Evolutionary conservation across 2,797 vertebrate genomes (phyloP), one percentile per base, ranked within the genome.

Genomic region (Chloroceryle amazona): DNA sequence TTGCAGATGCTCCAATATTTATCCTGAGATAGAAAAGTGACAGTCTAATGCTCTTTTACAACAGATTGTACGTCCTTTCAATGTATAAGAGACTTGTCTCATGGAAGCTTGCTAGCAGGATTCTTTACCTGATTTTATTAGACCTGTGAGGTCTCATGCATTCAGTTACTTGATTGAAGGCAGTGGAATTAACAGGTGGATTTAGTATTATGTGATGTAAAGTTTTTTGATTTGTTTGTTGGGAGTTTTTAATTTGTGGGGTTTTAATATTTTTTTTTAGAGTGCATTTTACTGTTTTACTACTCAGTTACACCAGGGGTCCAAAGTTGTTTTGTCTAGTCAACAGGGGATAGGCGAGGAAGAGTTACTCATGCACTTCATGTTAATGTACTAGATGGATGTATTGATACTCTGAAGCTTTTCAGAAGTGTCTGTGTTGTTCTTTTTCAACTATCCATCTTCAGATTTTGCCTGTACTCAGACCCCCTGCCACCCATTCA

Each of bases 111-210:
- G 0, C 17, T 74, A 62, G 31, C 16, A 65, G 37, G n/a, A 57
- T 54, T 94, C n/a, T 67, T 88, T 57, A 16, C 63, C 33, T 94
- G 47, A 57, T 83, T 93, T 93, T 68, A 20, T 85, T 86, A 70
- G n/a, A 65, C 35, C 70, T 66, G 12, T 55, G 60, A 78, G 39
- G 19, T 78, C n/a, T 26, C 9, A 7, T 61, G 33, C 26, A 21
- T 62, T 83, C 75, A 81, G 26, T 76, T 91, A 44, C 74, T 76
- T 71, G 31, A 52, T 28, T 85, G 41, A 80, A 89, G 63, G 87
- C n/a, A 66, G 26, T 65, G 60, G 46, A 91, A 49, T 55, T 57
- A 63, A 81, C 41, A 83, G 41, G 23, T 28, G 19, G 31, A 60
- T 71, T 90, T 82, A 29, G 4, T 13, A 55, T 80, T 57, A 41